Evolutionary conservation across 1,140 invertebrate species (phyloP), one percentile per base, ranked within the genome.

Genomic region (Argopecten irradians): DNA sequence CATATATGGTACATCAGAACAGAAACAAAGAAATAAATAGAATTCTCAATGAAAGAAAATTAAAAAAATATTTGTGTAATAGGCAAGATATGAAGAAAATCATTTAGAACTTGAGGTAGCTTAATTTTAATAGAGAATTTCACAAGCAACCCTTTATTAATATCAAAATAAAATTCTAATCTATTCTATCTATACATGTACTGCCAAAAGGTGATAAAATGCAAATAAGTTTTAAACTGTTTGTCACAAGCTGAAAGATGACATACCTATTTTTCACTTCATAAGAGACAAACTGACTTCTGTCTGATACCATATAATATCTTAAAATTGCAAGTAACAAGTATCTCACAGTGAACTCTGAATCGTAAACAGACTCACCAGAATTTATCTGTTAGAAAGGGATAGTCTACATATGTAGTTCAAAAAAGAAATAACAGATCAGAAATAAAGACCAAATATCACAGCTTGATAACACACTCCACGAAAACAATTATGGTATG

Each of bases 141-240:
- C 55, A 71, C 55, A 71, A 71, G 55, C 55, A 71, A 71, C 55
- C 55, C 55, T 71, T 71, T 71, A 7, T 71, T 1, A 28, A 71
- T 71, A 71, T 71, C 55, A 71, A 71, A 71, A 71, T 71, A 71
- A 71, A 71, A 71, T 71, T 71, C 55, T 71, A 71, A 71, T 71
- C 55, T 71, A 71, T 8, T n/a, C n/a, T 5, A 71, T 71, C 55
- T 71, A 71, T 28, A 71, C 55, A 55, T n/a, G 55, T 28, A 71
- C 55, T n/a, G 55, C 55, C 55, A 71, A 71, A 71, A 0, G 55
- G 22, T 71, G 55, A 71, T n/a, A 71, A 71, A 71, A 71, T 71
- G 55, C 55, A 71, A 71, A 71, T 71, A 28, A 71, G 28, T 71
- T 46, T 11, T 46, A 16, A 28, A 28, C n/a, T 71, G 8, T 8